phyloP scores from a whole-genome alignment of 2,113 vertebrate species.

The Cinclus mexicanus region DNA sequence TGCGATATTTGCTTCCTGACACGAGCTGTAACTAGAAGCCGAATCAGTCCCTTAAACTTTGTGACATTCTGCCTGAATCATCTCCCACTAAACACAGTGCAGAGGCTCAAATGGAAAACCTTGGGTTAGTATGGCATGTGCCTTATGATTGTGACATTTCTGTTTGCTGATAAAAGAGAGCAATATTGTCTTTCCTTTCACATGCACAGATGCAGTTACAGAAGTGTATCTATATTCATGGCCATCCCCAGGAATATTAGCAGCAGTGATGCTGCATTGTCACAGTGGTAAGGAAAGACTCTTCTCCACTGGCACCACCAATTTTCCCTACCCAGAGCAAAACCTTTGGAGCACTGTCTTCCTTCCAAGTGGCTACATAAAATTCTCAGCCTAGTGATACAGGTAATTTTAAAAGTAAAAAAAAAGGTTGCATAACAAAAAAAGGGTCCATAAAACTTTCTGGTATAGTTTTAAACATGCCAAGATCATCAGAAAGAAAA shows the following conservation, averaged over 20 bases:
- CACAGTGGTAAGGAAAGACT: neutral
- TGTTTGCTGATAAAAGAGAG: neutral
- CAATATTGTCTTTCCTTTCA: neutral
- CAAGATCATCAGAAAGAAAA: neutral
- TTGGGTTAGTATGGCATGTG: neutral
- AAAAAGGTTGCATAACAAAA: neutral
- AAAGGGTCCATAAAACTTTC: neutral
- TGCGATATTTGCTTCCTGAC: neutral
- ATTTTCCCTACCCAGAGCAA: neutral
- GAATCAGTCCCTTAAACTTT: conserved; percentile 1
- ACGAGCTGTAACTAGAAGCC: neutral
- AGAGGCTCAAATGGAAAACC: neutral
- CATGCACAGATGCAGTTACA: neutral
- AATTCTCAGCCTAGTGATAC: neutral
- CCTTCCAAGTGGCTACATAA: neutral
- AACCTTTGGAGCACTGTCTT: neutral
- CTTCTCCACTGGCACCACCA: neutral
- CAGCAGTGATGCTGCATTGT: neutral
- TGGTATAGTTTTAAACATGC: neutral
- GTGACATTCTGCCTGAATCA: neutral
- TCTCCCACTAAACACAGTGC: neutral
- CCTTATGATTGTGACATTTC: neutral
- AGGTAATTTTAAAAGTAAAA: neutral
- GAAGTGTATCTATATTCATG: fast-evolving
- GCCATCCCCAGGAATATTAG: neutral